These are phyloP conservation scores for Kryphioiulus occultus DNA, from an alignment of 2,888 invertebrate species.

Conservation along the genomic window DNA sequence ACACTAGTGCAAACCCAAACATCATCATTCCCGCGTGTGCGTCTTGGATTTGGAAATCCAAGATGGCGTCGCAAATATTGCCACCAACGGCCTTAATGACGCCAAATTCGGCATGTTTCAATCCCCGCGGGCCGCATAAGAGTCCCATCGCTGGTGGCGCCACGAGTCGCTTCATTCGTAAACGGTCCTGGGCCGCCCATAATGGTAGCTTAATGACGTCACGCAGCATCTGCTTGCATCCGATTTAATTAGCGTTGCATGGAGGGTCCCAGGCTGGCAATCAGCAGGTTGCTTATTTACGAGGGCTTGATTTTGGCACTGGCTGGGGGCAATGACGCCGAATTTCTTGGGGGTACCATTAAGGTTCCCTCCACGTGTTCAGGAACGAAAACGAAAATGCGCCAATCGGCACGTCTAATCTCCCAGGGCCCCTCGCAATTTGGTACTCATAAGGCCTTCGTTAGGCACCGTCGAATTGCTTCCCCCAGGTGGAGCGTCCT, in stretches of 20 bases:
- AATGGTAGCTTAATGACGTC: not conserved
- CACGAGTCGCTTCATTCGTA: not conserved
- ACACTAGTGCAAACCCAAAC: too few species aligned
- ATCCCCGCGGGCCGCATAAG: not conserved
- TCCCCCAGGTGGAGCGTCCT: not conserved
- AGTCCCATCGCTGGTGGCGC: not conserved
- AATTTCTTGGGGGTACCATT: slow-evolving; percentile 8
- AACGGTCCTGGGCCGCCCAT: not conserved
- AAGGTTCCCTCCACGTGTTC: not conserved
- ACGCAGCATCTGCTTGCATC: not conserved
- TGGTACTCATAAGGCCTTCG: slow-evolving; percentile 22
- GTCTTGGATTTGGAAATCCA: not conserved
- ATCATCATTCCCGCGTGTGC: too few species aligned
- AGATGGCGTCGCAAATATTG: not conserved
- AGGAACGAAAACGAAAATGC: not conserved
- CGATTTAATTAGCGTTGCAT: not conserved
- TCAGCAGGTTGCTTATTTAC: not conserved
- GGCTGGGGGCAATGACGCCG: not conserved
- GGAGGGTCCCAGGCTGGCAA: not conserved
- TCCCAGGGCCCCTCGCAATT: slow-evolving; percentile 8
- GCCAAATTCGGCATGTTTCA: too few species aligned
- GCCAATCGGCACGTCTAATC: slow-evolving; percentile 36
- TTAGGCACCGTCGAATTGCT: not conserved
- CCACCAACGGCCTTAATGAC: not conserved
- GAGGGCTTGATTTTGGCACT: not conserved